Evolutionary conservation across 2,888 invertebrate genomes (phyloP).

Genomic region (Mesochorus sp.): DNA sequence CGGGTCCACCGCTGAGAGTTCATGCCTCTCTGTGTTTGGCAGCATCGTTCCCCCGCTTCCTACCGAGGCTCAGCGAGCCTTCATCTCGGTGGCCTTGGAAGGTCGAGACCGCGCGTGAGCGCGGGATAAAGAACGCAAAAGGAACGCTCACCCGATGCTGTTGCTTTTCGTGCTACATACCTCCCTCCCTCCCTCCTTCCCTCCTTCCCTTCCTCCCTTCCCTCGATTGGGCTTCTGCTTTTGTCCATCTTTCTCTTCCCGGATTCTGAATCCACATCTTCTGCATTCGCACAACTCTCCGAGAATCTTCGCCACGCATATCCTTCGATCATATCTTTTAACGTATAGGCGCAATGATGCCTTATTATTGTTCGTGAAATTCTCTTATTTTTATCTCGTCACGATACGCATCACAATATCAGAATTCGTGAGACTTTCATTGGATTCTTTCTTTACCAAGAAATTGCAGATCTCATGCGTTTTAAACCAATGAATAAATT

Average conservation of each 20-base stretch:
- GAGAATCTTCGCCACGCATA: background rate
- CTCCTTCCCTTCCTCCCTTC: background rate
- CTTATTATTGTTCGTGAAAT: no score
- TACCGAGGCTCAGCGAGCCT: slow-evolving; percentile 22
- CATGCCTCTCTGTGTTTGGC: background rate
- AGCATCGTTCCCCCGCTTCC: background rate
- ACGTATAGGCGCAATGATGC: no score
- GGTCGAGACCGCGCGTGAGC: slow-evolving; percentile 59
- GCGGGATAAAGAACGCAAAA: slow-evolving; percentile 53
- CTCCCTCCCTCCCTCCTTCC: background rate
- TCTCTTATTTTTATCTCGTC: no score
- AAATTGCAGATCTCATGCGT: no score
- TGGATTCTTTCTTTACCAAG: no score
- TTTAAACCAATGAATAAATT: no score
- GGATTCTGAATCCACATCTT: slow-evolving; percentile 17
- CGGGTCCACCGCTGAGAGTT: background rate
- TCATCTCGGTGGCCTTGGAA: slow-evolving; percentile 65
- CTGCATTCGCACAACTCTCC: background rate
- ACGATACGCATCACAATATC: no score
- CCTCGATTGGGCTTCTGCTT: background rate
- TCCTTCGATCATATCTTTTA: background rate
- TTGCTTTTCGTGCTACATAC: slow-evolving; percentile 28
- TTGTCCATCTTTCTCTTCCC: slow-evolving; percentile 21
- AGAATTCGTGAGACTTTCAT: no score
- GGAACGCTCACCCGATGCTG: slow-evolving; percentile 37